Conservation (phyloP, 1,140 invertebrate genomes). For the Aphaenogaster floridana region DNA sequence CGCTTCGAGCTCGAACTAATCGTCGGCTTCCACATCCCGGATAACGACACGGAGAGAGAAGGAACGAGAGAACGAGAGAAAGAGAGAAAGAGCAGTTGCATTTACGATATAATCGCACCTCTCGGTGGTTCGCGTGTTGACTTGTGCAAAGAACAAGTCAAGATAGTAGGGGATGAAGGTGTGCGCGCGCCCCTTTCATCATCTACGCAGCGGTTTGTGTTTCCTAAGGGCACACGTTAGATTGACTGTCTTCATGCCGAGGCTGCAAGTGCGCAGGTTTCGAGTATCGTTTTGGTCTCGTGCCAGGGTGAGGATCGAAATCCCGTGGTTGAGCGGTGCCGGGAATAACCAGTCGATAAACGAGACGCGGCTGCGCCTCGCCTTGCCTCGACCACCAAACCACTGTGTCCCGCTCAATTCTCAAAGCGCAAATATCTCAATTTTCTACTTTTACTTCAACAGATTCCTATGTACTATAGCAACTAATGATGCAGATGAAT, state of each 20-base stretch:
- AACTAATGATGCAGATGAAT: background rate
- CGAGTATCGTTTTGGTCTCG: background rate
- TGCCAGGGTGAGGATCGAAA: conserved; percentile 50
- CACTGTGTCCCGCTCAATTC: no score
- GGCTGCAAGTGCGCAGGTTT: conserved; percentile 53
- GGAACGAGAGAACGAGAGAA: background rate
- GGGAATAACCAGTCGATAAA: conserved; percentile 53
- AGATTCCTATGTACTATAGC: background rate
- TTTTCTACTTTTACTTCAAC: background rate
- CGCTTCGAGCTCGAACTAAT: background rate
- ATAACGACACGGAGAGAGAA: background rate
- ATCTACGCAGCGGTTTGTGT: conserved; percentile 48
- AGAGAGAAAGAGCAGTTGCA: conserved; percentile 5
- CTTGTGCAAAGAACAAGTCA: conserved; percentile 16
- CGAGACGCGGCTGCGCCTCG: conserved; percentile 37
- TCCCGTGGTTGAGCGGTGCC: conserved; percentile 12
- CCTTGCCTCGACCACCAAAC: background rate
- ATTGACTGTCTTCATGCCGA: conserved; percentile 16
- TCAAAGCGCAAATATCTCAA: background rate
- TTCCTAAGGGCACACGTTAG: conserved; percentile 24
- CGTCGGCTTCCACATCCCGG: conserved; percentile 2
- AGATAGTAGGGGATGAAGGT: conserved; percentile 20
- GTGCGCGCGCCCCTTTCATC: conserved; percentile 39
- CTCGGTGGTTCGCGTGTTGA: conserved; percentile 20
- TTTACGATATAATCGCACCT: conserved; percentile 9